phyloP scores from a whole-genome alignment of 1,140 invertebrate species.

The Drosophila kohkoa region DNA sequence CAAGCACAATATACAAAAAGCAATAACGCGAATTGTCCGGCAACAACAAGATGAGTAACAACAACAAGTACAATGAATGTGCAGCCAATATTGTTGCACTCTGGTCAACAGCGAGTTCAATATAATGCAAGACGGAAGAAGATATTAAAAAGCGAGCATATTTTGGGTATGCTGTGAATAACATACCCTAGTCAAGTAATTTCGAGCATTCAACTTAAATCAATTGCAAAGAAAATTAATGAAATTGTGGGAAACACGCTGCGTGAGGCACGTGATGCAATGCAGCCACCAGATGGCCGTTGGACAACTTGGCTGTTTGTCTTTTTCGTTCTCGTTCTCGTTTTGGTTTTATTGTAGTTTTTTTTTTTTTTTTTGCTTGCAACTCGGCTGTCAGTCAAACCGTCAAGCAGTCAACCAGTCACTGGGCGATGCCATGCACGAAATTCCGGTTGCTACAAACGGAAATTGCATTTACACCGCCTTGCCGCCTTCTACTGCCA shows the following conservation, averaged over 20 bases:
- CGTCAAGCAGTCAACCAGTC: conserved; percentile 45
- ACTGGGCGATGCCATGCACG: conserved; percentile 34
- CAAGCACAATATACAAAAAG: conserved; percentile 36
- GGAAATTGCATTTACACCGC: conserved; percentile 78
- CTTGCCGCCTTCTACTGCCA: conserved; percentile 44
- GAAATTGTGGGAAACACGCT: not conserved
- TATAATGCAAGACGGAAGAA: conserved; percentile 24
- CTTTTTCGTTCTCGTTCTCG: conserved; percentile 1
- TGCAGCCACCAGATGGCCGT: not conserved
- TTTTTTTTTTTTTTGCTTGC: conserved; percentile 3
- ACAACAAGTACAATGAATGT: not conserved
- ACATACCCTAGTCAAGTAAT: not conserved
- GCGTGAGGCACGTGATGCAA: not conserved
- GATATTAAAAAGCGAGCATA: conserved; percentile 26
- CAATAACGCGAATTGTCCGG: conserved; percentile 60
- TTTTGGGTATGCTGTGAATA: not conserved
- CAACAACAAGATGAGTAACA: conserved; percentile 1
- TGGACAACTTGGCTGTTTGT: not conserved
- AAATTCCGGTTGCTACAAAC: conserved; percentile 75
- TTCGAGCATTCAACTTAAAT: not conserved
- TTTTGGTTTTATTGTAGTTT: not conserved
- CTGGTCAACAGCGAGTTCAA: conserved; percentile 46
- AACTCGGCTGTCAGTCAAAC: conserved; percentile 46
- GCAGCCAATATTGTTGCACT: conserved; percentile 59
- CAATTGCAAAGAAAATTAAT: not conserved